A percentile compares a stretch with the other conserved stretches of the same genome.
Evolutionary conservation across 1,140 invertebrate species (phyloP).

Genomic region (Halyomorpha halys): DNA sequence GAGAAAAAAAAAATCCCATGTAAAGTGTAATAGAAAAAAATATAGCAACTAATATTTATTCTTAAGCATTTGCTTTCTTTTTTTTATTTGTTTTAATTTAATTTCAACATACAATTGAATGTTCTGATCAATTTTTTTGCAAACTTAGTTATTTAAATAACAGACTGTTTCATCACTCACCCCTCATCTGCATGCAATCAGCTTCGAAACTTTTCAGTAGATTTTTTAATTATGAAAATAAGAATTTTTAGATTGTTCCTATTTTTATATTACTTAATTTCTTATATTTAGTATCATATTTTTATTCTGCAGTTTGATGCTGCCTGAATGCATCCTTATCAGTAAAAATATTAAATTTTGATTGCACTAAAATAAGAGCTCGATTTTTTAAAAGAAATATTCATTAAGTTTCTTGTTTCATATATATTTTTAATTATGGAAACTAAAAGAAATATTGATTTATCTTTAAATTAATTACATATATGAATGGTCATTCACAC

Average conservation of each 20-base stretch:
- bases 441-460: no score
- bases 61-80: no score
- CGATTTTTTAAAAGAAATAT: constrained; percentile 10
- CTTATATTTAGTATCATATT: constrained; percentile 21
- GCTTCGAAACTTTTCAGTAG: constrained; percentile 25
- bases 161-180: constrained; percentile 24
- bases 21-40: no score
- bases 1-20: no score
- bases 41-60: no score
- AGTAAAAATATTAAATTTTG: constrained; percentile 17
- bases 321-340: constrained; percentile 23
- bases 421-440: no score
- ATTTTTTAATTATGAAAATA: constrained; percentile 24
- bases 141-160: constrained; percentile 15
- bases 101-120: no score
- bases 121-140: no score
- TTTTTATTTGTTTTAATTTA: no score
- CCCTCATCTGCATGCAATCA: constrained; percentile 24
- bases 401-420: constrained; percentile 1
- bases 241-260: constrained; percentile 18
- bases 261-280: constrained; percentile 23
- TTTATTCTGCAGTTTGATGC: constrained; percentile 19
- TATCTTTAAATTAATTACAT: no score
- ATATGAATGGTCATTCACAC: no score
- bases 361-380: constrained; percentile 21